Percentiles rank a stretch among this genome's conserved stretches.
Evolutionary conservation across 2,888 invertebrate genomes (phyloP).

Genomic region (Glyphotaelius pellucidus): DNA sequence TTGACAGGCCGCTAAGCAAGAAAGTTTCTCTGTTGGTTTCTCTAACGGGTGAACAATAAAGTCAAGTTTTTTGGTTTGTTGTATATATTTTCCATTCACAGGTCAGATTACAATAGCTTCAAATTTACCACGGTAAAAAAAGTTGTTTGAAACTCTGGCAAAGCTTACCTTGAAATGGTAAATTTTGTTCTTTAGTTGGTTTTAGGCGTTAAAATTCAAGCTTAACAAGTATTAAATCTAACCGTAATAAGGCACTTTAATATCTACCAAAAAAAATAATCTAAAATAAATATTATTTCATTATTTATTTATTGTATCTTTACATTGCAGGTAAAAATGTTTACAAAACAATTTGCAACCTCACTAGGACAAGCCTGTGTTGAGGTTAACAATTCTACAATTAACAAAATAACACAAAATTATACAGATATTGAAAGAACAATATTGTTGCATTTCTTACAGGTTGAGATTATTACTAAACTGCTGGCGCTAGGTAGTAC

Average conservation of each 20-base stretch:
- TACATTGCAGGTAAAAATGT: no score
- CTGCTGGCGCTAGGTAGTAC: no score
- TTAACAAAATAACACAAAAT: no score
- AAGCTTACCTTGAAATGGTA: background rate
- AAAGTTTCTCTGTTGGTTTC: background rate
- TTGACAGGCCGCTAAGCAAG: no score
- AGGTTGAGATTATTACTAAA: no score
- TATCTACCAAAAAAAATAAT: background rate
- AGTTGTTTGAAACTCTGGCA: background rate
- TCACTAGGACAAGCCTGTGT: no score
- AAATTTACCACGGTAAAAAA: background rate
- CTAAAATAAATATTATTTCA: no score
- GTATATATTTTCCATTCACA: background rate
- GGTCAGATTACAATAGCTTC: background rate
- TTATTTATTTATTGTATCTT: no score
- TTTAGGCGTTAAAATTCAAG: background rate
- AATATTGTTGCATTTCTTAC: no score
- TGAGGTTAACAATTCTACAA: no score
- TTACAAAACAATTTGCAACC: no score
- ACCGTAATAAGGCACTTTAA: background rate
- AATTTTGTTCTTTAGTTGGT: background rate
- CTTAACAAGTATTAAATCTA: background rate
- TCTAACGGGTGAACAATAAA: constrained; percentile 5
- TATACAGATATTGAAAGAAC: no score
- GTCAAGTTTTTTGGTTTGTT: background rate